Evolutionary conservation across 2,113 vertebrate species (phyloP).

Genomic region (Elephas maximus): DNA sequence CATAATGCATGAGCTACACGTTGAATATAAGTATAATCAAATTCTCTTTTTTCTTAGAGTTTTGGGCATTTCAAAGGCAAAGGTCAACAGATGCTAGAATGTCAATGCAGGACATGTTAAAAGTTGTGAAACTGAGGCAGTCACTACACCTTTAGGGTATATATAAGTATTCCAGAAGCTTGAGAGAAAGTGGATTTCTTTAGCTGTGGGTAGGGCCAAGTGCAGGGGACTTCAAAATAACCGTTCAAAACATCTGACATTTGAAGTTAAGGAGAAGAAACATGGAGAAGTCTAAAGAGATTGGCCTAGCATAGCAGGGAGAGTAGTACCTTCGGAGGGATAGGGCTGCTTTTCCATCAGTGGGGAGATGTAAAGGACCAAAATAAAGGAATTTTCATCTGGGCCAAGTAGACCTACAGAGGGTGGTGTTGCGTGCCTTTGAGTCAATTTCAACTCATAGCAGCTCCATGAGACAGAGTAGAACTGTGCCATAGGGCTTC

Average conservation of each 20-base stretch:
- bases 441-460: too few relatives aligned
- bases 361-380: background rate
- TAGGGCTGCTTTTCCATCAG: background rate
- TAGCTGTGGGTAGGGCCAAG: background rate
- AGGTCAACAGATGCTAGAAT: background rate
- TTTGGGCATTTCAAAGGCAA: constrained; percentile 31
- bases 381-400: background rate
- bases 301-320: background rate
- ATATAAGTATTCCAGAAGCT: background rate
- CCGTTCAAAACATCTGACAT: background rate
- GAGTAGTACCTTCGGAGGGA: background rate
- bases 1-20: constrained; percentile 14
- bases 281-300: background rate
- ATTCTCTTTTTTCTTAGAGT: constrained; percentile 24
- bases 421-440: too few relatives aligned
- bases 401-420: background rate
- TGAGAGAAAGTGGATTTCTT: background rate
- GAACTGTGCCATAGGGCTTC: too few relatives aligned
- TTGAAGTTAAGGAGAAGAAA: background rate
- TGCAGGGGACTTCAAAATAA: background rate
- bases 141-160: background rate
- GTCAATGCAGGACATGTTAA: background rate
- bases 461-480: too few relatives aligned
- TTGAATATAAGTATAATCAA: background rate
- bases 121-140: background rate